A percentile compares a stretch with the other conserved stretches of the same genome.
Conservation (phyloP, 2,888 invertebrate genomes). For the Theristus sp. region DNA sequence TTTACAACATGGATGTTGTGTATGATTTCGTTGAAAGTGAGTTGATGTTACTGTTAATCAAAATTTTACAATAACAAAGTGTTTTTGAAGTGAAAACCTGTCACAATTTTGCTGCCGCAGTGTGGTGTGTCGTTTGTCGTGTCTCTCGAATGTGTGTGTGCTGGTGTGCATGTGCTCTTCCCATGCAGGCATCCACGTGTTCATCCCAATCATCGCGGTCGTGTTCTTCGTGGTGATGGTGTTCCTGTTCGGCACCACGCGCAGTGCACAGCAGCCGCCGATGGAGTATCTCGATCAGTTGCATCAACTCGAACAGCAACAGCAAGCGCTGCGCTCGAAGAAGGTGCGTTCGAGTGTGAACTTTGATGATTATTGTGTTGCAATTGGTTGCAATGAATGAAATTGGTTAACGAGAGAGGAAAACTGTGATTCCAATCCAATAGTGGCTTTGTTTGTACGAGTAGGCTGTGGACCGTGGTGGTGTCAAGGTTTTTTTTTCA, state of each 20-base stretch:
- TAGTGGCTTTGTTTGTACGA: too few species aligned
- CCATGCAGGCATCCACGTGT: constrained; percentile 16
- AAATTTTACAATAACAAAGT: too few species aligned
- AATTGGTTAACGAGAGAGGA: too few species aligned
- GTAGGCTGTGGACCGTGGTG: too few species aligned
- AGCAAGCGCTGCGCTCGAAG: background rate
- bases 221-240: constrained; percentile 13
- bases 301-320: background rate
- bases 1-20: constrained; percentile 1
- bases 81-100: too few species aligned
- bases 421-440: too few species aligned
- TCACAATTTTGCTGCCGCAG: too few species aligned
- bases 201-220: constrained; percentile 19
- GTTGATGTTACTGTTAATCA: too few species aligned
- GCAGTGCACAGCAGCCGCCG: background rate
- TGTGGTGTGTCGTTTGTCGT: background rate
- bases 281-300: background rate
- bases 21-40: background rate
- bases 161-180: background rate
- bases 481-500: too few species aligned
- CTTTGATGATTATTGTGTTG: too few species aligned
- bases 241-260: constrained; percentile 8
- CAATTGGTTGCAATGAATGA: too few species aligned
- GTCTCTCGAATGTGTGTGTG: background rate
- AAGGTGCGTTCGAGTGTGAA: background rate